These are phyloP conservation scores for Geophilus truncorum DNA, from an alignment of 2,888 invertebrate genomes.

Conservation along the genomic window DNA sequence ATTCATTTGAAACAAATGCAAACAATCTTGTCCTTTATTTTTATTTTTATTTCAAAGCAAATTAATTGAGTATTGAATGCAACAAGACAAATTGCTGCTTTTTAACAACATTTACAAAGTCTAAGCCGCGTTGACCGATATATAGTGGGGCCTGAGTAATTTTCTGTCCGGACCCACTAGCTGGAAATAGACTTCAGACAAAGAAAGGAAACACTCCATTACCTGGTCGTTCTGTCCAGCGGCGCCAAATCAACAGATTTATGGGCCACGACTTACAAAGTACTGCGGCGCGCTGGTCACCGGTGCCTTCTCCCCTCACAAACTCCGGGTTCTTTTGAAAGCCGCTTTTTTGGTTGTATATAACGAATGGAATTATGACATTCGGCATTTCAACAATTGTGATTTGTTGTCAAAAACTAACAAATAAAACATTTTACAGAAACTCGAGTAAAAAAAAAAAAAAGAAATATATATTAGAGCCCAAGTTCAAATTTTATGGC, in stretches of 20 bases:
- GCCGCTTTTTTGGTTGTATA: background rate
- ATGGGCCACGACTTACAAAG: constrained; percentile 15
- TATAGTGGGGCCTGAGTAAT: background rate
- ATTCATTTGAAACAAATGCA: constrained; percentile 25
- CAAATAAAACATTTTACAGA: background rate
- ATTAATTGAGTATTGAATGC: background rate
- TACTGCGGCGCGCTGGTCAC: background rate
- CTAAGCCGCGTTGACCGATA: background rate
- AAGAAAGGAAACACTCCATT: constrained; percentile 17
- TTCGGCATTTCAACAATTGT: background rate
- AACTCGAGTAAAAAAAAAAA: background rate
- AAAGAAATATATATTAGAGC: no score
- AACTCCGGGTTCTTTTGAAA: background rate
- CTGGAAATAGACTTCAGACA: constrained; percentile 16
- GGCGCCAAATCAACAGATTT: constrained; percentile 15
- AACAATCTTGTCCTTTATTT: background rate
- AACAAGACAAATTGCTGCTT: background rate
- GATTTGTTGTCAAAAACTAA: background rate
- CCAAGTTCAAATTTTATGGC: background rate
- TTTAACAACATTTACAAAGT: background rate
- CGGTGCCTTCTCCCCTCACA: background rate
- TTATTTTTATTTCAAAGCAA: background rate
- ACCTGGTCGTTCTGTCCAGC: constrained; percentile 14
- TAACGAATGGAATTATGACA: constrained; percentile 4
- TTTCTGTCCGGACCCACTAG: constrained; percentile 5